Evolutionary conservation across 2,113 vertebrate species (phyloP).

Genomic region (Monopterus albus): DNA sequence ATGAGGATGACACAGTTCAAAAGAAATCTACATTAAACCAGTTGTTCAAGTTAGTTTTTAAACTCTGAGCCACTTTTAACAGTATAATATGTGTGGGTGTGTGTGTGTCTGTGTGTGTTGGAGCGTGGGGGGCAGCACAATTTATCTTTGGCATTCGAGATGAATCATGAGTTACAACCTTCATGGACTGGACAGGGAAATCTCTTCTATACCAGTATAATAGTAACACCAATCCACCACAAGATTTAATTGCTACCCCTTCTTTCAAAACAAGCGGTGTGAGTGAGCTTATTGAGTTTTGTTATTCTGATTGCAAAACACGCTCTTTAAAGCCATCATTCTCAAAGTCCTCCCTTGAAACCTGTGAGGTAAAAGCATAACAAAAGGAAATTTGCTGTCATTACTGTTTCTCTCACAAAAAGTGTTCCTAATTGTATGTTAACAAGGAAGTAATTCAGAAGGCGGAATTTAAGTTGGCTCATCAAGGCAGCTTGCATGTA

Average conservation of each 20-base stretch:
- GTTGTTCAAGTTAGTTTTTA: no score
- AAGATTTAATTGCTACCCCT: conserved; percentile 53
- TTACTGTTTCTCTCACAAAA: conserved; percentile 46
- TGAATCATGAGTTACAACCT: conserved; percentile 46
- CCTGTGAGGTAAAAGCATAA: conserved; percentile 46
- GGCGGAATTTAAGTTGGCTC: conserved; percentile 26
- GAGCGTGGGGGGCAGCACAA: background rate
- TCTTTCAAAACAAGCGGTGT: conserved; percentile 62
- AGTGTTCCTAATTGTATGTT: conserved; percentile 65
- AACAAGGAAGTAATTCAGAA: conserved; percentile 64
- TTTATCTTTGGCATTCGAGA: conserved; percentile 52
- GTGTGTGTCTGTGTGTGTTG: background rate
- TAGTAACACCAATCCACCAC: conserved; percentile 40
- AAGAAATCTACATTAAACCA: no score
- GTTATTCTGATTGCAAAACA: conserved; percentile 52
- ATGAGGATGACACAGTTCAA: no score
- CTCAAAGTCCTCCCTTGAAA: conserved; percentile 58
- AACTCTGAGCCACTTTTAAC: no score
- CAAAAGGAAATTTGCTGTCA: conserved; percentile 50
- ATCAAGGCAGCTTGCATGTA: conserved; percentile 51
- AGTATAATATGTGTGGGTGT: no score
- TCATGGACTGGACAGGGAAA: conserved; percentile 35
- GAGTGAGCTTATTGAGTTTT: conserved; percentile 70
- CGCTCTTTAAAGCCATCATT: conserved; percentile 33
- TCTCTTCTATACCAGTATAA: conserved; percentile 45